Conservation (phyloP, 2,113 vertebrate species). For the Cyprinus carpio region DNA sequence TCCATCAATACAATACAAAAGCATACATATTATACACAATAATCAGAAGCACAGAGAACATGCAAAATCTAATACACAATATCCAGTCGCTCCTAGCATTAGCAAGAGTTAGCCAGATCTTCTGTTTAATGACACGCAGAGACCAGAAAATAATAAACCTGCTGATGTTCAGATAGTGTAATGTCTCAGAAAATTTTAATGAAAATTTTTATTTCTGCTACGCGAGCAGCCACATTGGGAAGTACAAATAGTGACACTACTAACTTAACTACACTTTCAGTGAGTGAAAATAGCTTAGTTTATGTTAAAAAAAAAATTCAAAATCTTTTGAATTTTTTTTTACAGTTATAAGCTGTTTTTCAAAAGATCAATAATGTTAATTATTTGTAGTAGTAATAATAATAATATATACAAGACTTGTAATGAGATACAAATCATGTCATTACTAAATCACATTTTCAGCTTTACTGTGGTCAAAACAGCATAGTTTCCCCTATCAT, state of each 20-base stretch:
- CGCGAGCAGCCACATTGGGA: neutral
- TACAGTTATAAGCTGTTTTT: neutral
- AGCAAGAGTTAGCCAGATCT: neutral
- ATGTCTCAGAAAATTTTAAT: neutral
- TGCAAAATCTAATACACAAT: conserved; percentile 47
- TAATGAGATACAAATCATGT: too few species aligned
- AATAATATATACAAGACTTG: too few species aligned
- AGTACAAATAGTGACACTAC: neutral
- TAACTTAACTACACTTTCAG: neutral
- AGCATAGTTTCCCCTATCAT: too few species aligned
- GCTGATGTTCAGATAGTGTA: neutral
- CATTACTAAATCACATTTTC: too few species aligned
- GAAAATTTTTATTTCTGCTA: too few species aligned
- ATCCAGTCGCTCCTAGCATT: conserved; percentile 5
- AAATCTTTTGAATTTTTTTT: neutral
- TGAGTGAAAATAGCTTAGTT: neutral
- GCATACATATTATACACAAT: conserved; percentile 45
- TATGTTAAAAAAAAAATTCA: too few species aligned
- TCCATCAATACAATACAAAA: conserved; percentile 52
- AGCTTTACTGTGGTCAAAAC: too few species aligned
- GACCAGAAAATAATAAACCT: neutral
- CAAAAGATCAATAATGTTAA: neutral
- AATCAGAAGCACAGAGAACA: conserved; percentile 53
- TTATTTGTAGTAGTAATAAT: too few species aligned
- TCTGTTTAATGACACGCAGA: neutral